Base-by-base conservation (phyloP, 2,888 invertebrate genomes). In the Flabesymbios commensalis region DNA sequence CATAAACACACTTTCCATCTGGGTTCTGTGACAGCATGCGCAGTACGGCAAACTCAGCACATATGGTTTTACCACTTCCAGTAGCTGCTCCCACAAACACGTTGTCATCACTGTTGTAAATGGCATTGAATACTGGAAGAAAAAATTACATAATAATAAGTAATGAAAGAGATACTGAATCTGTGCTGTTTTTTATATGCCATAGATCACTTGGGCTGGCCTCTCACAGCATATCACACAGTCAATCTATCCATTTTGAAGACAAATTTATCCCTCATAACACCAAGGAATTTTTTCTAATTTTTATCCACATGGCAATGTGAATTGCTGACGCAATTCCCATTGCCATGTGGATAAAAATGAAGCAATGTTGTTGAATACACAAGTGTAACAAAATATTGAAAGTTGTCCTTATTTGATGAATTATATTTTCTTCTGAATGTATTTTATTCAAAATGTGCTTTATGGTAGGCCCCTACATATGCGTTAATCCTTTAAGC, bases 31-130 rank as follows among this genome's bases (percentile, higher is more conserved):
- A 70, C 51, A 82, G 75, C 78, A 97, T 86, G 49, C 98, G 86
- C 70, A 99, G 87, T 24, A 99, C 89, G 0, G 97, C 96, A 83
- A 99, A 93, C 82, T 99, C 99, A 0, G 94, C 97, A 57, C 97
- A 90, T 14, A 95, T 92, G 0, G 95, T 94, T 85, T 96, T 96
- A 2, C 83, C 83, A 70, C 79, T 80, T 10, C 83, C 86, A 45
- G 84, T 83, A 1, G 86, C 85, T 2, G 85, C 85, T 24, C 85
- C 85, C 63, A 99, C 90, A 81, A 98, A 95, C 7, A 98, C 93
- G 83, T 97, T 99, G 79, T 99, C 99, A 79, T 99, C 97, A 1
- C 93, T 93, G 81, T 97, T 97, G 85, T 97, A 99, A 0, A 98
- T 92, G 0, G 97, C 93, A 82, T 98, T 98, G 85, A 99, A 99